Evolutionary conservation across 2,888 invertebrate species (phyloP).

Genomic region (Boloria selene): DNA sequence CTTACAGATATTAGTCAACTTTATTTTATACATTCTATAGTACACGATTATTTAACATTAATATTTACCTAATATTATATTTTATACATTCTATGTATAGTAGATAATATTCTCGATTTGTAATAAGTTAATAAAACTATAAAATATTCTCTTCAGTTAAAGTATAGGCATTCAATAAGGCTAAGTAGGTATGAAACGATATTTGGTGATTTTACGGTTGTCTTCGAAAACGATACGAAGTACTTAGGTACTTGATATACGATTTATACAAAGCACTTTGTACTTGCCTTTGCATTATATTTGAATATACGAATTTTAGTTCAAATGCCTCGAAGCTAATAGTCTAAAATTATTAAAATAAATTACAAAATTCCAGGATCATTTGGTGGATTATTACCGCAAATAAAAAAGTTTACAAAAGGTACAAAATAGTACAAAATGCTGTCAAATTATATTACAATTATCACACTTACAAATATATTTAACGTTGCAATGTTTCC

Average conservation of each 20-base stretch:
- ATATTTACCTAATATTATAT: conserved; percentile 73
- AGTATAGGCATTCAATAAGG: conserved; percentile 80
- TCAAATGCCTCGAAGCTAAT: conserved; percentile 30
- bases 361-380: conserved; percentile 34
- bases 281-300: conserved; percentile 67
- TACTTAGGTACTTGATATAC: conserved; percentile 58
- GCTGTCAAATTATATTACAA: conserved; percentile 41
- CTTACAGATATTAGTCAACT: conserved; percentile 82
- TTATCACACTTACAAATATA: conserved; percentile 31
- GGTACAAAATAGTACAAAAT: conserved; percentile 45
- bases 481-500: conserved; percentile 19
- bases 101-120: conserved; percentile 78
- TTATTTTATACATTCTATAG: conserved; percentile 80
- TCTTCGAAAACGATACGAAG: conserved; percentile 66
- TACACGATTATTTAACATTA: conserved; percentile 80
- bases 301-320: conserved; percentile 39
- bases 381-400: conserved; percentile 41
- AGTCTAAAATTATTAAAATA: conserved; percentile 30
- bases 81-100: conserved; percentile 81
- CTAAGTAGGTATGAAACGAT: conserved; percentile 79
- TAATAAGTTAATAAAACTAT: conserved; percentile 83
- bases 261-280: conserved; percentile 77
- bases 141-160: conserved; percentile 80
- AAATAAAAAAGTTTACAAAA: conserved; percentile 41
- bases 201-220: conserved; percentile 75